Percentiles rank a stretch among this genome's conserved stretches.
Evolutionary conservation across 2,888 invertebrate genomes (phyloP).

Genomic region (Erebia ligea): DNA sequence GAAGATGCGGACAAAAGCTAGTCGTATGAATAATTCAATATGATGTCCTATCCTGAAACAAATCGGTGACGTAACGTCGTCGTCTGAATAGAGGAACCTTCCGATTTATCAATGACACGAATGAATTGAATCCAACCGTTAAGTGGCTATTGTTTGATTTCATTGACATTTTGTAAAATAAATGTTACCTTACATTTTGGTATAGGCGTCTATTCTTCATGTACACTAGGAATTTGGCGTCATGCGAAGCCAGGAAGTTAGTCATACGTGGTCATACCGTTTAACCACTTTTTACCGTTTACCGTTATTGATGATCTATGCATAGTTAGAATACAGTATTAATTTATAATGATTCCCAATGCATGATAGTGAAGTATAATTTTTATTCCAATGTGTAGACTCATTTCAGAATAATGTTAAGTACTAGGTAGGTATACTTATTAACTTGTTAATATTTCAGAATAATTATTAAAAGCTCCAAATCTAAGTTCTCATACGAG

Average conservation of each 20-base stretch:
- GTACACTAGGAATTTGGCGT: not conserved
- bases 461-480: not conserved
- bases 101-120: slow-evolving; percentile 51
- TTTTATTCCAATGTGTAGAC: too few relatives aligned
- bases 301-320: too few relatives aligned
- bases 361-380: too few relatives aligned
- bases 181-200: not conserved
- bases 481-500: not conserved
- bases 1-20: too few relatives aligned
- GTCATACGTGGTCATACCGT: too few relatives aligned
- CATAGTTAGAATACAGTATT: too few relatives aligned
- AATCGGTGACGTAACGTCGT: slow-evolving; percentile 13
- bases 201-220: not conserved
- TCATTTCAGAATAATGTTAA: too few relatives aligned
- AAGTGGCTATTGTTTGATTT: slow-evolving; percentile 48
- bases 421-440: too few relatives aligned
- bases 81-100: not conserved
- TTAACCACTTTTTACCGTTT: too few relatives aligned
- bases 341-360: too few relatives aligned
- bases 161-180: slow-evolving; percentile 19
- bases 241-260: not conserved
- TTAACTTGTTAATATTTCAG: too few relatives aligned
- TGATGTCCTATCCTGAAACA: not conserved
- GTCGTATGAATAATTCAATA: not conserved
- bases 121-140: slow-evolving; percentile 36